phyloP scores from a whole-genome alignment of 2,797 vertebrate species.

The Taeniopygia guttata region DNA sequence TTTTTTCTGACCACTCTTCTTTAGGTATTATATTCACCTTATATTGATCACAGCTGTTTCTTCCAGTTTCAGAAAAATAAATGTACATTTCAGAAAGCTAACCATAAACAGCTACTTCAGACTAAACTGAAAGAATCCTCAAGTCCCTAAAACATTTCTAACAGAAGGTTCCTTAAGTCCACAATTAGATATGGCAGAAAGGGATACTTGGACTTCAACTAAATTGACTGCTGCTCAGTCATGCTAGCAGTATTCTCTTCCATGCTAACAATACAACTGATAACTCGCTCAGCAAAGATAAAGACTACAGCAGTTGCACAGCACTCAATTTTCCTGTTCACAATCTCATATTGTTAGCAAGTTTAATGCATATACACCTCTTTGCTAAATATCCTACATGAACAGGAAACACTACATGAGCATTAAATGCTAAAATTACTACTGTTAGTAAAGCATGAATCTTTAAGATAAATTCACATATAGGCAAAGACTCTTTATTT shows the following conservation, averaged over 20 bases:
- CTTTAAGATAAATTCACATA: neutral
- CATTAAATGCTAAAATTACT: neutral
- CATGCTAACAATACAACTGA: neutral
- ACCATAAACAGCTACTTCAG: neutral
- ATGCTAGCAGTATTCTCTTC: neutral
- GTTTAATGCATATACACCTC: neutral
- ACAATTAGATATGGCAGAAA: neutral
- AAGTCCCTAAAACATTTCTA: neutral
- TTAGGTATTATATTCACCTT: neutral
- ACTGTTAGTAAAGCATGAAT: rapidly evolving
- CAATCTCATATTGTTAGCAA: neutral
- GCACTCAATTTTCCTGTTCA: neutral
- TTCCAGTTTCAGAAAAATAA: neutral
- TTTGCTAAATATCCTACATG: neutral
- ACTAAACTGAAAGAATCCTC: neutral
- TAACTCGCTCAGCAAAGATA: neutral
- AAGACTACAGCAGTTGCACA: neutral
- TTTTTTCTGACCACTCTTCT: neutral
- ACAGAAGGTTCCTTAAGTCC: neutral
- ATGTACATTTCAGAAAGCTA: neutral
- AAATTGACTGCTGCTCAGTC: neutral
- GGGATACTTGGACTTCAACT: neutral
- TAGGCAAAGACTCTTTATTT: neutral
- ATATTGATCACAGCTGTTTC: neutral
- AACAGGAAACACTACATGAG: neutral